These are phyloP conservation scores for Bovichtus variegatus DNA, from an alignment of 2,797 vertebrate genomes.

Conservation along the genomic window DNA sequence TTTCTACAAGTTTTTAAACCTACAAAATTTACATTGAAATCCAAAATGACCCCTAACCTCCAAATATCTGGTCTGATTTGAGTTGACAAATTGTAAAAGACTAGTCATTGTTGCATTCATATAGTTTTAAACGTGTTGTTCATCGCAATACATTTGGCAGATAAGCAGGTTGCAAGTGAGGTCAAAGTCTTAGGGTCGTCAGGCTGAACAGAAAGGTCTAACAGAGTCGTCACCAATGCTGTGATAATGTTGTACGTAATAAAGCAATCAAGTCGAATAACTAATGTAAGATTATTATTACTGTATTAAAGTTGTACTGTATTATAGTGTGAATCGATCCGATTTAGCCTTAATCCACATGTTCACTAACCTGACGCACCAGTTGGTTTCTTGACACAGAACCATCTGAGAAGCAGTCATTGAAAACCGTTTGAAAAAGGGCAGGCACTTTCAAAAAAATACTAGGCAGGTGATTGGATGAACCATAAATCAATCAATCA, in stretches of 20 bases:
- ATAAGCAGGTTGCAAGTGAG: background rate
- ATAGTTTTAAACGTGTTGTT: background rate
- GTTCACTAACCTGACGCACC: no score
- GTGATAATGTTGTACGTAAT: background rate
- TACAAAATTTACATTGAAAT: background rate
- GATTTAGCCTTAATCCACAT: no score
- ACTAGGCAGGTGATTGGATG: no score
- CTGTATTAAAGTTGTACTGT: constrained; percentile 14
- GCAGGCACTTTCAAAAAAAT: no score
- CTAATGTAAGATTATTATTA: background rate
- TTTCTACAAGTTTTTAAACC: background rate
- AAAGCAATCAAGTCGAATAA: background rate
- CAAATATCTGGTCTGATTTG: background rate
- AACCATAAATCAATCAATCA: no score
- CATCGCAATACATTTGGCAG: background rate
- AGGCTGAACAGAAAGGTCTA: background rate
- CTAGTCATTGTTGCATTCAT: background rate
- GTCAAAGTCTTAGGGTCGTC: background rate
- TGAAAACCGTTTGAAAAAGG: no score
- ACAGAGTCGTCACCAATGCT: background rate
- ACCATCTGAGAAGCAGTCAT: no score
- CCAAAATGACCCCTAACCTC: background rate
- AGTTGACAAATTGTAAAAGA: background rate
- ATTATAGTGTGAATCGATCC: background rate
- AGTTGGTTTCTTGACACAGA: no score